Evolutionary conservation across 2,113 vertebrate genomes (phyloP).

Genomic region (Sebastes fasciatus): DNA sequence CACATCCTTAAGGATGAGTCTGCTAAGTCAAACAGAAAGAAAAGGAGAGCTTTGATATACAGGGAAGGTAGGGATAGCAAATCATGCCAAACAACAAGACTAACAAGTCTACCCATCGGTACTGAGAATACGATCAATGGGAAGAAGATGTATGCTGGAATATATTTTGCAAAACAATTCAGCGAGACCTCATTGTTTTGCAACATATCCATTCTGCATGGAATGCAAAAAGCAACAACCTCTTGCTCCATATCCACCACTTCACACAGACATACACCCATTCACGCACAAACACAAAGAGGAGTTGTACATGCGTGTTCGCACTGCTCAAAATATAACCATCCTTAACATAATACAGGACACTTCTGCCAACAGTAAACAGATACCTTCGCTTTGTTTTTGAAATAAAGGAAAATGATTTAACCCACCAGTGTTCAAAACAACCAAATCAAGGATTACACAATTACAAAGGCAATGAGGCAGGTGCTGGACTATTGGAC

Average conservation of each 20-base stretch:
- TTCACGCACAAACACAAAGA: not conserved
- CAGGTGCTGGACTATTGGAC: not conserved
- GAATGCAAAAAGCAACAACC: not conserved
- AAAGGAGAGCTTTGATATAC: slow-evolving; percentile 67
- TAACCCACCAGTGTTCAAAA: not conserved
- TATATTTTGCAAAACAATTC: slow-evolving; percentile 38
- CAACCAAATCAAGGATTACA: slow-evolving; percentile 5
- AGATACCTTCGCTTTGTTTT: not conserved
- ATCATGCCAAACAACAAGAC: slow-evolving; percentile 56
- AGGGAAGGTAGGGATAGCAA: slow-evolving; percentile 57
- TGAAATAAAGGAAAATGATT: not conserved
- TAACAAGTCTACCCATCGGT: slow-evolving; percentile 45
- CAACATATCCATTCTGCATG: not conserved
- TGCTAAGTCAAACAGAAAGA: slow-evolving; percentile 76
- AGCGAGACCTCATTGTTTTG: not conserved
- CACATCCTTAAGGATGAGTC: slow-evolving; percentile 81
- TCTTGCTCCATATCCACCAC: not conserved
- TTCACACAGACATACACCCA: not conserved
- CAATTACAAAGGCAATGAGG: not conserved
- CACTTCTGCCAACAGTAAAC: no score
- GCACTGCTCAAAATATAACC: not conserved
- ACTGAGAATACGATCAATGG: slow-evolving; percentile 53
- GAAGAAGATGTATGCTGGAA: slow-evolving; percentile 30
- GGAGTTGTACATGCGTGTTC: not conserved
- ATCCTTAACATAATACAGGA: not conserved